These are phyloP conservation scores for Antennarius maculatus DNA, from an alignment of 2,797 vertebrate genomes.

Conservation along the genomic window DNA sequence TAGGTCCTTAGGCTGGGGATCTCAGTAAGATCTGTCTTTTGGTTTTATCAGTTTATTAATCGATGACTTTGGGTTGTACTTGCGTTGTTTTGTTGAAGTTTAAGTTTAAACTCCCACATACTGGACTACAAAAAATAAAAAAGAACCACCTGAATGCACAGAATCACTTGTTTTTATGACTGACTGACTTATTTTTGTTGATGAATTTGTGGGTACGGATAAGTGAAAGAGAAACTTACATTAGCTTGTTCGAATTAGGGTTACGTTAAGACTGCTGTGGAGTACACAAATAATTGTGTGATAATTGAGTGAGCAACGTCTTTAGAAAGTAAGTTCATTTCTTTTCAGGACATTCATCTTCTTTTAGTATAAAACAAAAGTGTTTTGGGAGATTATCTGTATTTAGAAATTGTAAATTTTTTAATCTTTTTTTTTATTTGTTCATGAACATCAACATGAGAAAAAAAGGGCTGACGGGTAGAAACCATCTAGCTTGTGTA, in stretches of 20 bases:
- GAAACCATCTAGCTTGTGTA: too few relatives aligned
- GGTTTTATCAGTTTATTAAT: not conserved
- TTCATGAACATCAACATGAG: too few relatives aligned
- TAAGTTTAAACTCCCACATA: not conserved
- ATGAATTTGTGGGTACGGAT: not conserved
- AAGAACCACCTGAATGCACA: not conserved
- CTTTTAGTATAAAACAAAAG: not conserved
- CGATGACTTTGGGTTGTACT: not conserved
- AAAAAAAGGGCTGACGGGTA: too few relatives aligned
- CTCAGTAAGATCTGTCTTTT: not conserved
- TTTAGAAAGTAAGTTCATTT: constrained; percentile 36
- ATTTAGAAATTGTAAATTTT: too few relatives aligned
- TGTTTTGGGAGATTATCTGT: not conserved
- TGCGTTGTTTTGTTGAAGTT: not conserved
- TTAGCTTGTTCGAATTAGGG: constrained; percentile 47
- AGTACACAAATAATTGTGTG: constrained; percentile 25
- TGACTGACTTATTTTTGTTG: not conserved
- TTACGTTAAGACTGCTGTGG: constrained; percentile 51
- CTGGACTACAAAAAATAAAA: not conserved
- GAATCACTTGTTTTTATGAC: not conserved
- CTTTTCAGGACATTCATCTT: constrained; percentile 13
- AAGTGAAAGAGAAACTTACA: constrained; percentile 20
- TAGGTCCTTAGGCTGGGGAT: not conserved
- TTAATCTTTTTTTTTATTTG: too few relatives aligned
- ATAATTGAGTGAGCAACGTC: constrained; percentile 14